Base-by-base conservation (phyloP, 2,113 vertebrate genomes). In the Bungarus multicinctus region DNA sequence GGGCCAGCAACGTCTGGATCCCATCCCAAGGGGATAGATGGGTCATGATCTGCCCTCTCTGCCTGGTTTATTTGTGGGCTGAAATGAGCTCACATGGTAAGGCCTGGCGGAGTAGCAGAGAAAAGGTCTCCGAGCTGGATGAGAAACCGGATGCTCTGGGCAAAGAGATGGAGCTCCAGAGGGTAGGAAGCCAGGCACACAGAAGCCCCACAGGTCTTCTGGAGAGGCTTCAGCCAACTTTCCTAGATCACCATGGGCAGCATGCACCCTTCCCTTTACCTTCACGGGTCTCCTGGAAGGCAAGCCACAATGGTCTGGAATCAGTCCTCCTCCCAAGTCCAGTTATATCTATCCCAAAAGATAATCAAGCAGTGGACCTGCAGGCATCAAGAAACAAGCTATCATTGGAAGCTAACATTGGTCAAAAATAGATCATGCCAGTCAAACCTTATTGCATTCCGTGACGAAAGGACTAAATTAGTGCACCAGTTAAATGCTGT, bases 1-100 rank as follows among this genome's bases (percentile, higher is more conserved):
- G 98, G 98, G 97, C 91, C 95, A 97, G 97, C 97, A 98, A 98
- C 98, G 99, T 99, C 99, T 99, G 99, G 99, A 99, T 98, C 97
- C 98, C 97, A 98, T 99, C 98, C 98, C 97, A 97, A 97, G 98
- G 98, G 98, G 98, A 12, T 14, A 30, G 98, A 98, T 97, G 98
- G 98, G 98, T 98, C 97, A 98, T 85, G 97, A 98, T 96, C 97
- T 96, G 94, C 95, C 96, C 90, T 47, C 91, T 95, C 95, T 95
- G 94, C 89, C 92, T 88, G 96, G 96, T 96, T 94, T 94, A 93
- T 97, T 96, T 97, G 96, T 95, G 88, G 43, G 95, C 93, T 96
- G 92, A 93, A 92, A 74, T 97, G 96, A 96, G 95, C 95, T 97
- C 95, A 97, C 96, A 93, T 86, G 74, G 88, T 54, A 47, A 5